Base-by-base conservation (phyloP, 2,888 invertebrate species). In the Marronus borbonicus region DNA sequence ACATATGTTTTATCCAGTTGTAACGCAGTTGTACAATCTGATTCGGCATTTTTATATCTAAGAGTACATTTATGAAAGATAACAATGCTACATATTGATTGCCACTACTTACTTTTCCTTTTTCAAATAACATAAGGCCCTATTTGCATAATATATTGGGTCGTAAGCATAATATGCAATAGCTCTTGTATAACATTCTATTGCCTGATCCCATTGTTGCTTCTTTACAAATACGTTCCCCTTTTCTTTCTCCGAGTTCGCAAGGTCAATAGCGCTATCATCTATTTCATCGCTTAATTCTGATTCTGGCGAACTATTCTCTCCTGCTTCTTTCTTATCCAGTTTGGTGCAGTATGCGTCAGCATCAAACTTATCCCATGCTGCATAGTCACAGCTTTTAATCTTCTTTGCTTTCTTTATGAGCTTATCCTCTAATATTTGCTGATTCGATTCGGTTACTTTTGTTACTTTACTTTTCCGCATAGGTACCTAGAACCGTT, bases 121-220 rank as follows among this genome's bases (percentile, higher is more conserved):
- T 88, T 96, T 97, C 10, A 98, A 89, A 81, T 94, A 92, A 83
- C 98, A 98, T 76, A 97, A 90, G 1, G 96, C 97, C 83, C 98
- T 91, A 87, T 98, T 98, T 0, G 96, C 96, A 84, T 92, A 96
- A 86, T 95, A 95, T 14, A 96, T 91, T 1, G 97, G 92, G 87
- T 96, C 93, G 86, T 93, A 92, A 8, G 94, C 91, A 84, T 95
- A 96, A 77, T 94, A 88, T 79, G 95, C 93, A 55, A 99, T 97
- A 0, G 98, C 98, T 86, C 94, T 92, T 60, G 93, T 94, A 87
- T 99, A 99, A 86, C 95, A 95, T 5, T 92, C 89, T 78, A 98
- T 94, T 0, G 99, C 99, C 81, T 95, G 94, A 31, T 93, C 92
- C 92, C 95, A 99, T 85, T 96, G 93, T 83, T 94, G 91, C 50